Conservation (phyloP, 2,797 vertebrate species). For the Pangasius djambal region DNA sequence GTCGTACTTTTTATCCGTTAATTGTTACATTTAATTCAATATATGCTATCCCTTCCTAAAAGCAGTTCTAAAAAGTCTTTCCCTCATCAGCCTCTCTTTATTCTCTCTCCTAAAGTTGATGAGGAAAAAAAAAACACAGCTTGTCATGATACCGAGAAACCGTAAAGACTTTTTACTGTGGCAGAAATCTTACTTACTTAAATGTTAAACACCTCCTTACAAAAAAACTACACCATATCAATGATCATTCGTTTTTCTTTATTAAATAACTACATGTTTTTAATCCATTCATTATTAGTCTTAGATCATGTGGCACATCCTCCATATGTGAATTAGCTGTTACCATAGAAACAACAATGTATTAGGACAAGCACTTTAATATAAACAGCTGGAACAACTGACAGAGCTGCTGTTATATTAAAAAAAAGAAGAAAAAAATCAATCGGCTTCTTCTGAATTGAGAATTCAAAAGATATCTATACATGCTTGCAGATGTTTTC, state of each 20-base stretch:
- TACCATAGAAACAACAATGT: not conserved
- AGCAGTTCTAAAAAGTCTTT: not conserved
- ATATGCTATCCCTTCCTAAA: not conserved
- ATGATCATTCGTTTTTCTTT: not conserved
- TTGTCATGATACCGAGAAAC: not conserved
- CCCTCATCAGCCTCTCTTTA: not conserved
- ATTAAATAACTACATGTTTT: not conserved
- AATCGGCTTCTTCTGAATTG: not conserved
- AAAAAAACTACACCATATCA: not conserved
- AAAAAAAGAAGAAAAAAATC: not conserved
- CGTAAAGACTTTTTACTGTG: not conserved
- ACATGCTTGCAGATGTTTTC: not conserved
- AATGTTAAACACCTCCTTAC: not conserved
- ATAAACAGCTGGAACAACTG: not conserved
- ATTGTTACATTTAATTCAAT: not conserved
- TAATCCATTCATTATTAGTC: not conserved
- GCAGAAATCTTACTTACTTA: not conserved
- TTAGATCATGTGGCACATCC: not conserved
- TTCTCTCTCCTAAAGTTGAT: not conserved
- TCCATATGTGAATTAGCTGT: not conserved
- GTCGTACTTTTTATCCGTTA: not conserved
- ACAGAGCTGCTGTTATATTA: not conserved
- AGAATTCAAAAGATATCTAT: not conserved
- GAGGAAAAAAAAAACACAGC: not conserved
- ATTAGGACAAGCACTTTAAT: not conserved